Evolutionary conservation across 2,113 vertebrate species (phyloP), one percentile per base, ranked within the genome.

Genomic region (Menura novaehollandiae): DNA sequence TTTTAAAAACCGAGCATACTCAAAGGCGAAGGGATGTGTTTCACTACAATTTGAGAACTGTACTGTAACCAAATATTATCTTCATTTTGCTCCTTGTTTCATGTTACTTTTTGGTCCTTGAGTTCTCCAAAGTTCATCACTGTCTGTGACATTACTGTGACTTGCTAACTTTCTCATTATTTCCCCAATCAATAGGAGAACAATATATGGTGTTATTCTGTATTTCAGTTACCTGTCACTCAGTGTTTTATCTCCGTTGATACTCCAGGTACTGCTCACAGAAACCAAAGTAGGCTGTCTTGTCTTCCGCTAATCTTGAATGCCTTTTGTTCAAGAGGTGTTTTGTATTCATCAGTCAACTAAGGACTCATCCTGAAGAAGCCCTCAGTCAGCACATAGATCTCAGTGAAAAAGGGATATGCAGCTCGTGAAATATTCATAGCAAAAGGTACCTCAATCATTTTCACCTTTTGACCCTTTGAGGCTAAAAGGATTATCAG

Each of bases 61-160:
- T 91, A 95, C 97, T 98, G 99, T 99, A 99, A 99, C 98, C 97
- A 98, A 99, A 99, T 99, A 99, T 98, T 98, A 98, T 99, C 98
- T 98, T 97, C 97, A 96, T 98, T 98, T 98, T 98, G 98, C 98
- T 98, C 97, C 98, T 98, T 99, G 98, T 98, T 98, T 99, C 99
- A 98, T 98, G 98, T 99, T 99, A 98, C 99, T 97, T 98, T 98
- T 98, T 97, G 98, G 96, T 98, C 98, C 98, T 98, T 98, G 97
- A 98, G 97, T 98, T 97, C 97, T 98, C 95, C 97, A 96, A 98
- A 98, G 98, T 98, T 98, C 98, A 98, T 95, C 97, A 80, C 96
- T 93, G 96, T 95, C 97, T 87, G 86, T 98, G 98, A 98, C 98
- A 98, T 98, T 97, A 98, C 81, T 7, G 69, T 98, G 96, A 97